phyloP scores from a whole-genome alignment of 2,113 vertebrate species.

The Pelecanoides urinatrix region DNA sequence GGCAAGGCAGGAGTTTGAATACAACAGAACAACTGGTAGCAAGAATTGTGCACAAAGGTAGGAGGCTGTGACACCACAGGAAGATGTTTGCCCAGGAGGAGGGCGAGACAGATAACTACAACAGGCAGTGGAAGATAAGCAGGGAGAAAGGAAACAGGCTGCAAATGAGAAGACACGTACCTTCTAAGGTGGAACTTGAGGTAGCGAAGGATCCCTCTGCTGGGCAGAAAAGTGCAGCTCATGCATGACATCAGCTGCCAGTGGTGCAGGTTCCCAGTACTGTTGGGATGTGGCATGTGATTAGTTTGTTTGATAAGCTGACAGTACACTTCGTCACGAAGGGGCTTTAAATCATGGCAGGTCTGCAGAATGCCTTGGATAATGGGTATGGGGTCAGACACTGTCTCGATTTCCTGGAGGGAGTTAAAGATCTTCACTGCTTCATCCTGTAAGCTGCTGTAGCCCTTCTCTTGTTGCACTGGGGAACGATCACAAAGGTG shows the following conservation, averaged over 20 bases:
- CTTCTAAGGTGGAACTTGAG: slow-evolving; percentile 91
- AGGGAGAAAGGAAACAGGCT: neutral
- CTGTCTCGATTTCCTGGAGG: slow-evolving; percentile 90
- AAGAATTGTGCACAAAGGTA: neutral
- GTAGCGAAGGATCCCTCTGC: slow-evolving; percentile 88
- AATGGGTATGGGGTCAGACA: slow-evolving; percentile 89
- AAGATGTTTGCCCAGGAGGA: neutral
- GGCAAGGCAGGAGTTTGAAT: neutral
- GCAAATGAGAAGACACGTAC: slow-evolving; percentile 19
- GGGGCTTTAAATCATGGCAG: slow-evolving; percentile 88
- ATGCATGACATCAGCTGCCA: slow-evolving; percentile 92
- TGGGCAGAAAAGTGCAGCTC: slow-evolving; percentile 91
- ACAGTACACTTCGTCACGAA: slow-evolving; percentile 91
- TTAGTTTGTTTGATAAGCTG: slow-evolving; percentile 95
- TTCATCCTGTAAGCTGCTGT: slow-evolving; percentile 91
- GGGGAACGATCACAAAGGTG: neutral
- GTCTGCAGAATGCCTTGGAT: slow-evolving; percentile 94
- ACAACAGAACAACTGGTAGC: neutral
- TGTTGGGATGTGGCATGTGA: slow-evolving; percentile 89
- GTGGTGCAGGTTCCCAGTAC: slow-evolving; percentile 84
- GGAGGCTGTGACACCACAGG: neutral
- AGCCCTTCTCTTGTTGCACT: slow-evolving; percentile 90
- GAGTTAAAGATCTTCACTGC: slow-evolving; percentile 92
- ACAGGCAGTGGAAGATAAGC: neutral
- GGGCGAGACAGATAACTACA: neutral